Percentiles rank a stretch among this genome's conserved stretches.
These are phyloP conservation scores for Watersipora subatra DNA, from an alignment of 1,140 invertebrate species.

Conservation along the genomic window DNA sequence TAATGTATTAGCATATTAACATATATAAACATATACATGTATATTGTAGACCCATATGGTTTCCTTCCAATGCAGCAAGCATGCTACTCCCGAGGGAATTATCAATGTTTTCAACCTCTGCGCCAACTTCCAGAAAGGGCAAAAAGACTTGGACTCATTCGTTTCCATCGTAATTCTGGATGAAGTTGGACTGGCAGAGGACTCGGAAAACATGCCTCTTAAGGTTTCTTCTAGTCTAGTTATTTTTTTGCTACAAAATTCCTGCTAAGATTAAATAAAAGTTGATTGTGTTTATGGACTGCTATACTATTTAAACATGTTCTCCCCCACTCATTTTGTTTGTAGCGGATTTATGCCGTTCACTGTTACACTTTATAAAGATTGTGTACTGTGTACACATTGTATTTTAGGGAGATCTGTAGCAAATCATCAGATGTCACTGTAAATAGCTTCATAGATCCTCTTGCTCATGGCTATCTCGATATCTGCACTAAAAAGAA, in stretches of 20 bases:
- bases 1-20: too few relatives aligned
- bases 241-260: too few relatives aligned
- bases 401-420: slow-evolving; percentile 6
- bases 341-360: too few relatives aligned
- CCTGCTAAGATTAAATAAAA: too few relatives aligned
- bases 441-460: slow-evolving; percentile 6
- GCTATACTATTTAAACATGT: too few relatives aligned
- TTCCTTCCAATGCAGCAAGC: slow-evolving; percentile 31
- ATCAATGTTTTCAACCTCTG: slow-evolving; percentile 25
- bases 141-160: slow-evolving; percentile 22
- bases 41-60: slow-evolving; percentile 24
- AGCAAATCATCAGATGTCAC: slow-evolving; percentile 4
- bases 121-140: slow-evolving; percentile 23
- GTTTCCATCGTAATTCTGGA: slow-evolving; percentile 31
- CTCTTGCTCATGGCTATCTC: slow-evolving; percentile 14
- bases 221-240: too few relatives aligned
- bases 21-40: too few relatives aligned
- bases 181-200: slow-evolving; percentile 32
- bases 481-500: slow-evolving; percentile 8
- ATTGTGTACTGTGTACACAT: too few relatives aligned
- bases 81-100: slow-evolving; percentile 31
- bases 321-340: too few relatives aligned
- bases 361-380: too few relatives aligned
- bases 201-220: slow-evolving; percentile 28
- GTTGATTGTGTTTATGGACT: too few relatives aligned